These are phyloP conservation scores for Sander lucioperca DNA, from an alignment of 2,113 vertebrate genomes.

Conservation along the genomic window DNA sequence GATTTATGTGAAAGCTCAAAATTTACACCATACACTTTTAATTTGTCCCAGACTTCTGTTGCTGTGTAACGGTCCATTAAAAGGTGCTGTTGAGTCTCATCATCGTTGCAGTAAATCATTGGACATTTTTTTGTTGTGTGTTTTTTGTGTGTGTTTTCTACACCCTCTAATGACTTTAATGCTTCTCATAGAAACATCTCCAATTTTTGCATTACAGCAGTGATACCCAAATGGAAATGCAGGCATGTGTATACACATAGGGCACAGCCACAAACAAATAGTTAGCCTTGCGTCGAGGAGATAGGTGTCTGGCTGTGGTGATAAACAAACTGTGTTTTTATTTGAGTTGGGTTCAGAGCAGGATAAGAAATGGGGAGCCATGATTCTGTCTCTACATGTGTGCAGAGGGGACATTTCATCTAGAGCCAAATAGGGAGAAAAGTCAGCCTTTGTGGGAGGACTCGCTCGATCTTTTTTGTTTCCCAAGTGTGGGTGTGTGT, in stretches of 20 bases:
- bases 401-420: constrained; percentile 40
- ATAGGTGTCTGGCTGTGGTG: constrained; percentile 34
- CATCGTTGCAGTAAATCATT: too few species aligned
- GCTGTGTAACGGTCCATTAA: too few species aligned
- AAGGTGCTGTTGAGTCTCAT: too few species aligned
- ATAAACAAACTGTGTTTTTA: constrained; percentile 52
- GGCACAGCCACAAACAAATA: constrained; percentile 14
- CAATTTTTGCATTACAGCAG: constrained; percentile 1
- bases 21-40: too few species aligned
- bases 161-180: background rate
- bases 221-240: constrained; percentile 5
- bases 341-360: constrained; percentile 10
- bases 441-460: constrained; percentile 29
- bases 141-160: background rate
- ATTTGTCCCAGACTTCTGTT: too few species aligned
- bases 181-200: constrained; percentile 50
- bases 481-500: constrained; percentile 21
- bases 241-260: constrained; percentile 11
- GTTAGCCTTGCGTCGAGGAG: constrained; percentile 10
- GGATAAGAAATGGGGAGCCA: constrained; percentile 29
- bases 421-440: constrained; percentile 60
- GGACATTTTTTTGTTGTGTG: too few species aligned
- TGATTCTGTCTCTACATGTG: constrained; percentile 47
- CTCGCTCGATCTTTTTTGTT: constrained; percentile 57
- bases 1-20: too few species aligned